phyloP scores from a whole-genome alignment of 1,140 invertebrate species.

The Alviniconcha marisindica region DNA sequence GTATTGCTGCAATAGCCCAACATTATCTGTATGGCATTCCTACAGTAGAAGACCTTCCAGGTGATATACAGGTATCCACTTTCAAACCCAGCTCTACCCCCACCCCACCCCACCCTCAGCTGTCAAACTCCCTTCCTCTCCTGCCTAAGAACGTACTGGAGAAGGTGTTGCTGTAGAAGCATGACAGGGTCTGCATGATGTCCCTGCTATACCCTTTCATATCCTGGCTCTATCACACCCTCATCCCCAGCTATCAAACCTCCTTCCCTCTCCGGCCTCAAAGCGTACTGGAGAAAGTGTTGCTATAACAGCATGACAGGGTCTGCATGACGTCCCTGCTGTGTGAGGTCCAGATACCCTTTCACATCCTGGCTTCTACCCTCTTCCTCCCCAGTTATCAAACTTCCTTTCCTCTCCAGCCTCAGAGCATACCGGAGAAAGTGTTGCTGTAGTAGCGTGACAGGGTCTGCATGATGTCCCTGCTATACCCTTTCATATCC shows the following conservation, averaged over 20 bases:
- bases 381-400: too few species aligned
- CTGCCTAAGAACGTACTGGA: too few species aligned
- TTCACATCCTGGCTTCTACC: constrained; percentile 86
- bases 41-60: too few species aligned
- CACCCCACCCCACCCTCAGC: not conserved
- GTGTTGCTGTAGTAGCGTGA: constrained; percentile 99
- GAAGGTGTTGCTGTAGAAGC: constrained; percentile 99
- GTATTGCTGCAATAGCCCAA: constrained; percentile 99
- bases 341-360: constrained; percentile 94
- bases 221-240: not conserved
- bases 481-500: constrained; percentile 73
- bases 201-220: constrained; percentile 86
- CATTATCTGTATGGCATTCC: constrained; percentile 98
- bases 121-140: not conserved
- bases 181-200: constrained; percentile 98
- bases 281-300: constrained; percentile 98
- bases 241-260: not conserved
- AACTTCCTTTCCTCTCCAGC: too few species aligned
- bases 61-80: too few species aligned
- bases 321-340: constrained; percentile 99
- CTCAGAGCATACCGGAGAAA: constrained; percentile 95
- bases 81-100: too few species aligned
- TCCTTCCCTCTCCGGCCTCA: constrained; percentile 68
- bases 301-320: constrained; percentile 97
- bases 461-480: constrained; percentile 98